These are phyloP conservation scores for Dinomys branickii DNA, from an alignment of 2,113 vertebrate genomes.

Conservation along the genomic window DNA sequence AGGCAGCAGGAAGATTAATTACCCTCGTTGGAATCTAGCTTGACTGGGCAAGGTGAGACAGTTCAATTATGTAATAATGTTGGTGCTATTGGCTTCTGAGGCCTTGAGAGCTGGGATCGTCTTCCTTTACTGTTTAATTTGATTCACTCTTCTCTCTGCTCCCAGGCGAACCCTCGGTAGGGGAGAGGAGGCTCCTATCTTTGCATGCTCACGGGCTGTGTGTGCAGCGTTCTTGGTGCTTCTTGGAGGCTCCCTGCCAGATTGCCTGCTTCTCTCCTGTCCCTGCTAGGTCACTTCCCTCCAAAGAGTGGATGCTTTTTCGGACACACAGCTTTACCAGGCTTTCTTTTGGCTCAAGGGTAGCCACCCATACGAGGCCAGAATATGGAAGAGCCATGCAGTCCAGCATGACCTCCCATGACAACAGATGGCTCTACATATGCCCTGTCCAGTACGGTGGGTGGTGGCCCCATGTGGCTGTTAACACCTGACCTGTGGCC, in stretches of 20 bases:
- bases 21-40: constrained; percentile 80
- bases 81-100: constrained; percentile 66
- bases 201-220: neutral
- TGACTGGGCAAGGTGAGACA: constrained; percentile 83
- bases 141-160: constrained; percentile 53
- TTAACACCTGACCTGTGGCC: neutral
- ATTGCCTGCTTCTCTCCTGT: neutral
- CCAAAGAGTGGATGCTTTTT: rapidly evolving
- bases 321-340: neutral
- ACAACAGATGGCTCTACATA: rapidly evolving
- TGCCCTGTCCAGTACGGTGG: neutral
- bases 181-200: constrained; percentile 37
- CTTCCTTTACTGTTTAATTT: constrained; percentile 68
- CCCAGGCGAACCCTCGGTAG: constrained; percentile 18
- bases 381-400: rapidly evolving
- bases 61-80: constrained; percentile 84
- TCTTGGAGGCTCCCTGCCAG: neutral
- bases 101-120: constrained; percentile 65
- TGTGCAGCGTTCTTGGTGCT: rapidly evolving
- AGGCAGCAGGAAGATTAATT: constrained; percentile 82
- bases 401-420: rapidly evolving
- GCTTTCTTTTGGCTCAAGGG: neutral
- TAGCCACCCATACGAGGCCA: neutral
- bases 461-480: neutral
- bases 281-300: neutral